These are phyloP conservation scores for Podarcis raffonei DNA, from an alignment of 2,113 vertebrate genomes.

Conservation along the genomic window DNA sequence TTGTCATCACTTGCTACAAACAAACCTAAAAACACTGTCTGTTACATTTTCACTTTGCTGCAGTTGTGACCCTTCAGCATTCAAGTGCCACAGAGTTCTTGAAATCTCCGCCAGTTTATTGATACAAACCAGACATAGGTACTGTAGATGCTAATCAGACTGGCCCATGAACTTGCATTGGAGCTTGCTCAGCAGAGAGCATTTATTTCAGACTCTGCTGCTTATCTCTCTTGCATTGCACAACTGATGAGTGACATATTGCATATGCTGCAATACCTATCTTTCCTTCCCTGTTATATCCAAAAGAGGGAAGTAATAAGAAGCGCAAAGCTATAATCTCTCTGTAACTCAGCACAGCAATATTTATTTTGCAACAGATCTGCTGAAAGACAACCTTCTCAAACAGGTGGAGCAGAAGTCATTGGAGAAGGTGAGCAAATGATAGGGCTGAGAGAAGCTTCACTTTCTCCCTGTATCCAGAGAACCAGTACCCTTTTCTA, in stretches of 20 bases:
- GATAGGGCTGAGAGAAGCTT: neutral
- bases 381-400: slow-evolving; percentile 49
- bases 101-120: slow-evolving; percentile 29
- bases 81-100: slow-evolving; percentile 33
- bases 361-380: slow-evolving; percentile 17
- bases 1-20: neutral
- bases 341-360: slow-evolving; percentile 11
- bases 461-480: neutral
- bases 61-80: neutral
- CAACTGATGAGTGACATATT: slow-evolving; percentile 28
- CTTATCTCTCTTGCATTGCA: slow-evolving; percentile 21
- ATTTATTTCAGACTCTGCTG: slow-evolving; percentile 43
- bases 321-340: slow-evolving; percentile 25
- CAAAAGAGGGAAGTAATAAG: slow-evolving; percentile 5
- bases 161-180: neutral
- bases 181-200: neutral
- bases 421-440: slow-evolving; percentile 46
- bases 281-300: slow-evolving; percentile 36
- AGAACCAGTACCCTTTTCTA: neutral
- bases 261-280: neutral
- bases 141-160: slow-evolving; percentile 53
- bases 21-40: neutral
- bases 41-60: neutral
- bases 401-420: slow-evolving; percentile 46
- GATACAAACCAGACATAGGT: neutral